Conservation (phyloP, 2,797 vertebrate genomes). For the Cygnus olor region DNA sequence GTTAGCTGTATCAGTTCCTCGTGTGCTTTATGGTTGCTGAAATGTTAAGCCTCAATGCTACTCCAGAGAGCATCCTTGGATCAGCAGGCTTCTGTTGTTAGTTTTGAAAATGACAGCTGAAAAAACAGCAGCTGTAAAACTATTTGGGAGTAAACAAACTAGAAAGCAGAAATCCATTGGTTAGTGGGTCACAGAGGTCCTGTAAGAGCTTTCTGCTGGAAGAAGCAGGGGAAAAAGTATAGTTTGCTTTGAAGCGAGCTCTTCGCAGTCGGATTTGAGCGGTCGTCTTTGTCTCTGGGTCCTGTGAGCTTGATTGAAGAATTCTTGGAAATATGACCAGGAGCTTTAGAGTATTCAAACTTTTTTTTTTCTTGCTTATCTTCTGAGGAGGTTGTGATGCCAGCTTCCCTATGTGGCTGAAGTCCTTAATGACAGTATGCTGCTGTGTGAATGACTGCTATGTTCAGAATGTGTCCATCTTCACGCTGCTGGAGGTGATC, state of each 20-base stretch:
- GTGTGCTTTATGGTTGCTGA: neutral
- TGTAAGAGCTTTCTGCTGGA: neutral
- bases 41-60: accelerated
- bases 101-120: neutral
- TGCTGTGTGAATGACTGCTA: constrained; percentile 90
- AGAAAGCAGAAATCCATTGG: neutral
- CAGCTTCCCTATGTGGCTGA: constrained; percentile 89
- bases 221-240: neutral
- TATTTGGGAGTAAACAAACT: neutral
- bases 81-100: neutral
- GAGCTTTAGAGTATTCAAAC: neutral
- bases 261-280: neutral
- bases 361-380: neutral
- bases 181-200: neutral
- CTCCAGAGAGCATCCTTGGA: neutral
- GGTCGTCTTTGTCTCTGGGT: neutral
- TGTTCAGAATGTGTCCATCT: constrained; percentile 91
- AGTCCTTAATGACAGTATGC: constrained; percentile 91
- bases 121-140: neutral
- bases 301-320: neutral
- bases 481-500: constrained; percentile 91
- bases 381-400: constrained; percentile 75
- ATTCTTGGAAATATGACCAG: neutral
- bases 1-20: neutral
- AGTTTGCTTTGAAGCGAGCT: neutral